These are phyloP conservation scores for Corythornis vintsioides DNA, from an alignment of 2,113 vertebrate species.

Conservation along the genomic window DNA sequence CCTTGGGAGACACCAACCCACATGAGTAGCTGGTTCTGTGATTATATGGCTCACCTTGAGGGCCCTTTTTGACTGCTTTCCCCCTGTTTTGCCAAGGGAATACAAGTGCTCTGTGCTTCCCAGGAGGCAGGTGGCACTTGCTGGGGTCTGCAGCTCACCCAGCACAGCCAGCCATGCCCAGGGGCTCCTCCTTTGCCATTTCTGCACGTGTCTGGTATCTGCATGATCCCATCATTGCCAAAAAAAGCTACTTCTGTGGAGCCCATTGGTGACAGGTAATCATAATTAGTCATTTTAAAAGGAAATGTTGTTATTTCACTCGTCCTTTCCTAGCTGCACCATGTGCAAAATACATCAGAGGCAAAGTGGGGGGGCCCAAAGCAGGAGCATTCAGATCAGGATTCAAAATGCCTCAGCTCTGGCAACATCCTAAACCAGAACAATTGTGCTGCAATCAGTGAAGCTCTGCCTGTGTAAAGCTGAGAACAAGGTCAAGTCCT, in stretches of 20 bases:
- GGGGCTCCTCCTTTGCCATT: neutral
- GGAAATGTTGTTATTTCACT: neutral
- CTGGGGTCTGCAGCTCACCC: neutral
- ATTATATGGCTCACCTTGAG: neutral
- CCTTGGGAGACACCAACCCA: neutral
- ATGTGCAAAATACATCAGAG: neutral
- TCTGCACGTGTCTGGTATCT: neutral
- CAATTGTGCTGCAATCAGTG: neutral
- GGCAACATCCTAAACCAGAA: slow-evolving; percentile 4
- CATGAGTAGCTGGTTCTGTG: neutral
- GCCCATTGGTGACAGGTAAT: neutral
- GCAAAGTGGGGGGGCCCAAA: neutral
- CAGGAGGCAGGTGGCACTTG: neutral
- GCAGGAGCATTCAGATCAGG: neutral
- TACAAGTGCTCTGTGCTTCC: neutral
- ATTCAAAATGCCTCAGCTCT: neutral
- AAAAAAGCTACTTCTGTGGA: neutral
- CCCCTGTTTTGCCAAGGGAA: neutral
- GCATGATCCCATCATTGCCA: neutral
- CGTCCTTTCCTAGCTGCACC: neutral
- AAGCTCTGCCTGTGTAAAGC: neutral
- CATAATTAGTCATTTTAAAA: neutral
- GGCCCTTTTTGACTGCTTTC: neutral
- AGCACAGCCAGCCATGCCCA: neutral
- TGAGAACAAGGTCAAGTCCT: slow-evolving; percentile 53